These are phyloP conservation scores for Eretmocerus hayati DNA, from an alignment of 2,888 invertebrate genomes.

Conservation along the genomic window DNA sequence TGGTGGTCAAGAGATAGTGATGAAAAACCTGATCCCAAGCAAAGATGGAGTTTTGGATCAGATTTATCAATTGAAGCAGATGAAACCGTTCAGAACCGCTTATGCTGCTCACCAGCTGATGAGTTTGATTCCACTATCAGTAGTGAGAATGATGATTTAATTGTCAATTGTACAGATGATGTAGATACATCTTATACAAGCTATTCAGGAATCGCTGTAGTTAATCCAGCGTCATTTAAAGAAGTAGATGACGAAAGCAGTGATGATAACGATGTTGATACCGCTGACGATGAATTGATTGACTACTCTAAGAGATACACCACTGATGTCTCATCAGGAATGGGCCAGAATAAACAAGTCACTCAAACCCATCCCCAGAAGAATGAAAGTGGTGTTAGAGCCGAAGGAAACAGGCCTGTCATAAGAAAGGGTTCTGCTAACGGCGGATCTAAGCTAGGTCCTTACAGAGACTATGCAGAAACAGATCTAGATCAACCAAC, in stretches of 20 bases:
- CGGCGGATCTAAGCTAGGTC: slow-evolving; percentile 30
- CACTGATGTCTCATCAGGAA: slow-evolving; percentile 15
- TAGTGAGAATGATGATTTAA: slow-evolving; percentile 22
- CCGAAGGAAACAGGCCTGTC: slow-evolving; percentile 13
- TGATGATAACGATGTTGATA: slow-evolving; percentile 18
- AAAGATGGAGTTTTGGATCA: slow-evolving; percentile 23
- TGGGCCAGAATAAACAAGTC: slow-evolving; percentile 11
- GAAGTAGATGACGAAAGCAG: slow-evolving; percentile 13
- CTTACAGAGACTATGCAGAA: slow-evolving; percentile 69
- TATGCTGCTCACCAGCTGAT: slow-evolving; percentile 23
- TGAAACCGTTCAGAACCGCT: slow-evolving; percentile 18
- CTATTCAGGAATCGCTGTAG: slow-evolving; percentile 15
- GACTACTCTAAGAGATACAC: slow-evolving; percentile 23
- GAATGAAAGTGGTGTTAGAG: slow-evolving; percentile 8
- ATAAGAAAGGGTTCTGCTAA: slow-evolving; percentile 12
- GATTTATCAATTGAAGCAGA: slow-evolving; percentile 19
- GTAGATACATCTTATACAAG: slow-evolving; percentile 16
- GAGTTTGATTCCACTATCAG: slow-evolving; percentile 21
- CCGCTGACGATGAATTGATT: slow-evolving; percentile 22
- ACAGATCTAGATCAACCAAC: slow-evolving; percentile 89
- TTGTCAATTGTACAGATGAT: slow-evolving; percentile 18
- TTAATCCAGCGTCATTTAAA: slow-evolving; percentile 16
- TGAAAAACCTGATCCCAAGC: slow-evolving; percentile 16
- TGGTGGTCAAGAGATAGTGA: slow-evolving; percentile 15
- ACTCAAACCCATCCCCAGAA: slow-evolving; percentile 3